Base-by-base conservation (phyloP, 2,797 vertebrate genomes). In the Poeciliopsis paucimaculata region DNA sequence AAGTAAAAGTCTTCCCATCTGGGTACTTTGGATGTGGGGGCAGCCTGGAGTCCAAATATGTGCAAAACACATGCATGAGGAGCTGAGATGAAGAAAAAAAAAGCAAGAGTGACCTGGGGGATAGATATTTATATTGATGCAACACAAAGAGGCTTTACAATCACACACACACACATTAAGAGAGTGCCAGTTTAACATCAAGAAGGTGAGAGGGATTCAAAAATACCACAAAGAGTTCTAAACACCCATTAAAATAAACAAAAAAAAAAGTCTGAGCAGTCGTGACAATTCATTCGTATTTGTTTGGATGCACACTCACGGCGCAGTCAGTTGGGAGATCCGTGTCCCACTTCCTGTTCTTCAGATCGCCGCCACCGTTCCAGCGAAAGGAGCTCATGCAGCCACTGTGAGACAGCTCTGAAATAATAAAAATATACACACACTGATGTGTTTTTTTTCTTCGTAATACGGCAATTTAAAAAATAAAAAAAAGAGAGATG, bases 341-440 rank as follows among this genome's bases (percentile, higher is more conserved):
- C 0, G 97, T 98, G 86, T 99, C 98, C 98, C 98, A 99, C 85
- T 98, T 99, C 11, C 98, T 95, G 82, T 96, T 97, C 93, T 97
- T 99, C 90, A 98, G 94, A 62, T 98, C 97, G 0, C 97, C 98
- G 5, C 98, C 98, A 60, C 95, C 93, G 2, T 98, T 99, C 98
- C 98, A 99, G 1, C 97, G 93, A 87, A 99, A 99, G 0, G 98
- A 98, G 87, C 98, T 99, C 98, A 99, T 99, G 88, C 98, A 99
- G 9, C 98, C 98, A 0, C 98, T 98, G 82, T 99, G 97, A 20
- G 98, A 98, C 49, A 99, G 94, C 80, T 99, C 98, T 99, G 88
- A 82, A 2, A 13, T 62, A 1, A 79, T 49, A 77, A 31, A 79
- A 57, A 80, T 20, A 9, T 26, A 20, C 18, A 76, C n/a, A 66